Evolutionary conservation across 2,113 vertebrate genomes (phyloP), one percentile per base, ranked within the genome.

Genomic region (Lamprologus speciosus): DNA sequence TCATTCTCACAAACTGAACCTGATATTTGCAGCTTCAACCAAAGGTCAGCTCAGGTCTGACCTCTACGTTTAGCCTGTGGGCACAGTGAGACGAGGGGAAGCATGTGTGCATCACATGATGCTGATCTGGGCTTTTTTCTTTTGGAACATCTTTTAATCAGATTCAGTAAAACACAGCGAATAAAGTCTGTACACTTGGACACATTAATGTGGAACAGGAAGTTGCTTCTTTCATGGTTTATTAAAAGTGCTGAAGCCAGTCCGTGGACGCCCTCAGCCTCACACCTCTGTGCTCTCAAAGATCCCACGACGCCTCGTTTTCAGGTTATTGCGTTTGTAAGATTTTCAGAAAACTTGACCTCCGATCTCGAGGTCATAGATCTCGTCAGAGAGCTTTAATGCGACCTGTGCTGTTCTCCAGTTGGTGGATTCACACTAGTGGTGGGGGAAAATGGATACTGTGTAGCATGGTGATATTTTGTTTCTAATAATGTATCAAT

Each of bases 231-330:
- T 9, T 63, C 31, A 63, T n/a, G 17, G 6, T 35, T 19, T 63
- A 63, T 11, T 63, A 33, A 1, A 11, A 35, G 31, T 2, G 2
- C 31, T 5, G 17, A 10, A 63, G 26, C 26, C 13, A 9, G 55
- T 58, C 26, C 3, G 1, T 55, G 54, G 53, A 14, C 13, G 4
- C 55, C 13, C 26, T 58, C 57, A 31, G 31, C 58, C 31, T n/a
- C 9, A 63, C 58, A 63, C 28, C 28, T 10, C 58, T 60, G 1
- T 7, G 57, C 16, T 33, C 16, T 19, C 26, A 60, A 33, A 0
- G 0, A 19, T 33, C 28, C 4, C 58, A 11, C 2, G 6, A 0
- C 16, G 4, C 58, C 58, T 63, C 6, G 1, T 63, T 63, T 63
- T 33, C 28, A 63, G 19, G 16, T 63, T 63, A 33, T 3, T 33